Evolutionary conservation across 2,888 invertebrate genomes (phyloP).

Genomic region (Lithophane socia): DNA sequence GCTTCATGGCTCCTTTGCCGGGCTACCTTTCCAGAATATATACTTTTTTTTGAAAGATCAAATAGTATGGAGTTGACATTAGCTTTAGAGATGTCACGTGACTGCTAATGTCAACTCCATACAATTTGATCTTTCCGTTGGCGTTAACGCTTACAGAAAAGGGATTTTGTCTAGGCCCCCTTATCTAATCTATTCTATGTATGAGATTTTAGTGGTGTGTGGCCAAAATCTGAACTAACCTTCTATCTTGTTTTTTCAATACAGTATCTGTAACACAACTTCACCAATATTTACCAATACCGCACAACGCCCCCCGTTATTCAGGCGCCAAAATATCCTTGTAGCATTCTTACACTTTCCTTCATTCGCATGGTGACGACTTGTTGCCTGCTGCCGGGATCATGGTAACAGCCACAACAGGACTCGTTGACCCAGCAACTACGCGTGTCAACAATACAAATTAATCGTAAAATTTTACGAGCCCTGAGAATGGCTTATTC

Average conservation of each 20-base stretch:
- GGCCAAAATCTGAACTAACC: not conserved
- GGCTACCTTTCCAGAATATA: not conserved
- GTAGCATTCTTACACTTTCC: not conserved
- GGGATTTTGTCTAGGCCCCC: no score
- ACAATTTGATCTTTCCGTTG: no score
- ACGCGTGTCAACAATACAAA: constrained; percentile 30
- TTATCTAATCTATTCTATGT: no score
- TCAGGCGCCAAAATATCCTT: not conserved
- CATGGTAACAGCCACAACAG: constrained; percentile 14
- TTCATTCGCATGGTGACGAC: not conserved
- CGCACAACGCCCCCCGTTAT: not conserved
- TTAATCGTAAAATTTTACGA: constrained; percentile 33
- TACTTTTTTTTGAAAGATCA: no score
- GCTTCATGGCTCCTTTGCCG: not conserved
- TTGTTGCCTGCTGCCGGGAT: not conserved
- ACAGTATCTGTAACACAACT: no score
- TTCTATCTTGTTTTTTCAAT: not conserved
- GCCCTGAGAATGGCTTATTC: constrained; percentile 18
- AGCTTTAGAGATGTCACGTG: no score
- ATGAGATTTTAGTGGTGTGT: not conserved
- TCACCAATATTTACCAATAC: no score
- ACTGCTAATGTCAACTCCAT: no score
- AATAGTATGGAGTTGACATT: no score
- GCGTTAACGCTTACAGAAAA: no score
- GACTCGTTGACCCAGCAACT: constrained; percentile 31